phyloP scores from a whole-genome alignment of 2,888 invertebrate species.

The Dorcus parallelipipedus region DNA sequence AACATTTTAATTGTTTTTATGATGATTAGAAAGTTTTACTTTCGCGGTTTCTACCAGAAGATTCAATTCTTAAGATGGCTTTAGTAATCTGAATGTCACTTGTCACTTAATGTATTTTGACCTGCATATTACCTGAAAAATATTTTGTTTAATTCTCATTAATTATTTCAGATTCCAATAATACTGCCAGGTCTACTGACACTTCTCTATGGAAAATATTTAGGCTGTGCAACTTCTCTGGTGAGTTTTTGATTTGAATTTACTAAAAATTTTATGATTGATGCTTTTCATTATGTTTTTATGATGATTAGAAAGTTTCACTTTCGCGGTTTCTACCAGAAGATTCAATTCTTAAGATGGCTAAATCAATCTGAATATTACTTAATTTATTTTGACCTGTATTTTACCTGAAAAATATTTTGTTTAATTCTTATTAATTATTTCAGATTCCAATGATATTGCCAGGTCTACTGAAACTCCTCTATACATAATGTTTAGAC shows the following conservation, averaged over 20 bases:
- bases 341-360: constrained; percentile 33
- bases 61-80: constrained; percentile 45
- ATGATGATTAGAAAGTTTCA: constrained; percentile 52
- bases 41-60: constrained; percentile 67
- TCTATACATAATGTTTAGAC: neutral
- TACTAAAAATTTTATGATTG: too few species aligned
- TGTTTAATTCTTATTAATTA: neutral
- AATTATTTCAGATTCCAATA: neutral
- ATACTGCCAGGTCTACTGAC: too few species aligned
- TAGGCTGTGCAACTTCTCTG: neutral
- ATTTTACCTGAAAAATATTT: too few species aligned
- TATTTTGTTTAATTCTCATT: neutral
- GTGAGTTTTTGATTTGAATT: neutral
- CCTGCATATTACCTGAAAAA: neutral
- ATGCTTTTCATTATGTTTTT: neutral
- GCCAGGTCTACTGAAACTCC: too few species aligned
- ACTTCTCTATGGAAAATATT: neutral
- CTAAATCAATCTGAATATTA: too few species aligned
- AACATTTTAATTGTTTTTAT: neutral
- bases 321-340: too few species aligned
- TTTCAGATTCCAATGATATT: neutral
- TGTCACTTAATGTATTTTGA: neutral
- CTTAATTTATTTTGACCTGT: too few species aligned
- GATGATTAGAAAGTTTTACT: constrained; percentile 58
- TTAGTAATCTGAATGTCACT: too few species aligned